A percentile compares a stretch with the other conserved stretches of the same genome.
These are phyloP conservation scores for Coreius guichenoti DNA, from an alignment of 2,797 vertebrate species.

Conservation along the genomic window DNA sequence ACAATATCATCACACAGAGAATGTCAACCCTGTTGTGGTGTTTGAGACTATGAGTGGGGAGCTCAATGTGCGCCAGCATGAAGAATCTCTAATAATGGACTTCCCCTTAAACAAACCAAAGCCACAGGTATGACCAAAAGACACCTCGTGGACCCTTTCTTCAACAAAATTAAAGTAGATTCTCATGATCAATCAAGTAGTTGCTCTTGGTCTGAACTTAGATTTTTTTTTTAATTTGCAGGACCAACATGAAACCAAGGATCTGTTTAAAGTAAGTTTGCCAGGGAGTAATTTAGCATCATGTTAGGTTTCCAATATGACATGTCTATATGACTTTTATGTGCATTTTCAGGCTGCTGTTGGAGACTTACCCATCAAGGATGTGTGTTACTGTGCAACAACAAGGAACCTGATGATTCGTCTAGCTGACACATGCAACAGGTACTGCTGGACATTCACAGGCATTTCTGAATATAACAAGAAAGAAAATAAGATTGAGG, in stretches of 20 bases:
- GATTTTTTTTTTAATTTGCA: slow-evolving; percentile 61
- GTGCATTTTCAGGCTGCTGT: slow-evolving; percentile 76
- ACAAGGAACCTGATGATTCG: slow-evolving; percentile 85
- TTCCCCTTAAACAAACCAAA: slow-evolving; percentile 83
- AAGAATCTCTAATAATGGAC: slow-evolving; percentile 83
- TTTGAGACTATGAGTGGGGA: slow-evolving; percentile 90
- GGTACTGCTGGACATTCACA: slow-evolving; percentile 56
- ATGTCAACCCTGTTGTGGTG: slow-evolving; percentile 79
- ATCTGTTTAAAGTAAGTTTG: slow-evolving; percentile 83
- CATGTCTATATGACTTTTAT: background rate
- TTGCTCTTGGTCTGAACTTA: background rate
- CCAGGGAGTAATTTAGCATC: background rate
- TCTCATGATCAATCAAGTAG: background rate
- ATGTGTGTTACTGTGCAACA: slow-evolving; percentile 78
- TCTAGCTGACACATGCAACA: slow-evolving; percentile 82
- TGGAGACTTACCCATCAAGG: slow-evolving; percentile 82
- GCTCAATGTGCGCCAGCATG: slow-evolving; percentile 77
- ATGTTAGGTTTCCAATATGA: background rate
- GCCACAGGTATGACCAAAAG: slow-evolving; percentile 71
- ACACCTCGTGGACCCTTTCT: background rate
- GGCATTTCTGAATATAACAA: background rate
- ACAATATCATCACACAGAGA: slow-evolving; percentile 74
- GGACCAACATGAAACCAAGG: slow-evolving; percentile 80
- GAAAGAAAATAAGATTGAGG: background rate
- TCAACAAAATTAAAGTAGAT: background rate